Evolutionary conservation across 92 coral and sea anemone genomes (phyloP).

Genomic region (Chrysogorgia sp.): DNA sequence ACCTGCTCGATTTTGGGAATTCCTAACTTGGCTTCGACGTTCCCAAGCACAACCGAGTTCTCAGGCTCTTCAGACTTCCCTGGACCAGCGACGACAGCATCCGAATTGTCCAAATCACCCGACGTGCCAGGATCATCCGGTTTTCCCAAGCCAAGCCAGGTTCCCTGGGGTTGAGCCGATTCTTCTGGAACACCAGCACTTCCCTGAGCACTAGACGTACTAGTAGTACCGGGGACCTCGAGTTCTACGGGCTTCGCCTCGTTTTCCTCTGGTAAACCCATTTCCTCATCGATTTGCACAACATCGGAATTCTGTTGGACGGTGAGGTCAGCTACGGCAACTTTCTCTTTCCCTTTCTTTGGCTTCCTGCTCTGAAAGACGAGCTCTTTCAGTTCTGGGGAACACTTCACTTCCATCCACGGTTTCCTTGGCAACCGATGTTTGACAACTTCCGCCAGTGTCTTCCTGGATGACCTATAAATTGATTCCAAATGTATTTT

Average conservation of each 20-base stretch:
- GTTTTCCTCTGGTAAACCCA: not conserved
- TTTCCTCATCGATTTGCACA: constrained; percentile 7
- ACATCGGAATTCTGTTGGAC: constrained; percentile 2
- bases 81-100: not conserved
- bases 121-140: not conserved
- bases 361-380: constrained; percentile 59
- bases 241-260: not conserved
- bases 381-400: constrained; percentile 75
- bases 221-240: not conserved
- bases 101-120: not conserved
- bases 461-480: constrained; percentile 84
- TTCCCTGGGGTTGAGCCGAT: not conserved
- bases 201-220: not conserved
- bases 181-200: not conserved
- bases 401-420: constrained; percentile 88
- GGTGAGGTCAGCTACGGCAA: not conserved
- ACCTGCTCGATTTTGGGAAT: not conserved
- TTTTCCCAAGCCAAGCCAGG: not conserved
- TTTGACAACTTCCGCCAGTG: constrained; percentile 60
- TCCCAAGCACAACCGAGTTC: not conserved
- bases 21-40: not conserved
- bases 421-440: constrained; percentile 87
- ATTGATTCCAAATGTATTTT: not conserved
- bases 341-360: constrained; percentile 45
- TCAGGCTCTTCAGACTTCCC: not conserved